Percentiles rank a stretch among this genome's conserved stretches.
phyloP scores from a whole-genome alignment of 2,113 vertebrate species.

The Trematomus loennbergii region DNA sequence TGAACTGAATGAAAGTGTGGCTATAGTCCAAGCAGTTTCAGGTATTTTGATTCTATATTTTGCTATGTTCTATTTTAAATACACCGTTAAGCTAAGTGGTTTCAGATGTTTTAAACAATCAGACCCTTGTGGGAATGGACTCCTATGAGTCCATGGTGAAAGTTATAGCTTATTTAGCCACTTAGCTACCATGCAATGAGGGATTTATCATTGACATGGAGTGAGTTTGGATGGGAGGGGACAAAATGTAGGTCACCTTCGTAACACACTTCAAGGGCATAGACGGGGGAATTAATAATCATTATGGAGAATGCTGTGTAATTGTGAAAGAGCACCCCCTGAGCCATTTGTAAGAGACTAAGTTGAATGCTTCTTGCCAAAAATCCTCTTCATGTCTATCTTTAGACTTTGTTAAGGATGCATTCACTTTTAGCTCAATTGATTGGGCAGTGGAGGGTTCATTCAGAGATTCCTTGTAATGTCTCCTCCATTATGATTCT shows the following conservation, averaged over 20 bases:
- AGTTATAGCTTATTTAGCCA: conserved; percentile 14
- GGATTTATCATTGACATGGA: conserved; percentile 38
- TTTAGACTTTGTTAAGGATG: conserved; percentile 27
- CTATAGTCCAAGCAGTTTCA: too few species aligned
- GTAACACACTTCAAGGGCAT: conserved; percentile 55
- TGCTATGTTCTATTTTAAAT: too few species aligned
- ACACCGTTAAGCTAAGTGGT: too few species aligned
- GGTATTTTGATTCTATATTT: too few species aligned
- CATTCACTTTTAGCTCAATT: conserved; percentile 26
- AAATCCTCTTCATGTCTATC: conserved; percentile 28
- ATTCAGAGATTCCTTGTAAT: conserved; percentile 31
- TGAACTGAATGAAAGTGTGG: too few species aligned
- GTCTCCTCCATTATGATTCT: conserved; percentile 4
- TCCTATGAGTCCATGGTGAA: not conserved
- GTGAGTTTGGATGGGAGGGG: conserved; percentile 46
- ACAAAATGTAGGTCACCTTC: conserved; percentile 62
- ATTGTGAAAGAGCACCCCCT: conserved; percentile 43
- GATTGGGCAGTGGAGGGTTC: conserved; percentile 20
- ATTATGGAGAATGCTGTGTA: conserved; percentile 29
- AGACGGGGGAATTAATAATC: conserved; percentile 34
- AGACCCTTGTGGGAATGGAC: too few species aligned
- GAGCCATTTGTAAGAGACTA: conserved; percentile 21
- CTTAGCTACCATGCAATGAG: conserved; percentile 8
- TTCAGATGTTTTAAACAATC: too few species aligned
- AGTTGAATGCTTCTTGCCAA: not conserved